phyloP scores from a whole-genome alignment of 92 coral and sea anemone species.

The Siderastrea radians region DNA sequence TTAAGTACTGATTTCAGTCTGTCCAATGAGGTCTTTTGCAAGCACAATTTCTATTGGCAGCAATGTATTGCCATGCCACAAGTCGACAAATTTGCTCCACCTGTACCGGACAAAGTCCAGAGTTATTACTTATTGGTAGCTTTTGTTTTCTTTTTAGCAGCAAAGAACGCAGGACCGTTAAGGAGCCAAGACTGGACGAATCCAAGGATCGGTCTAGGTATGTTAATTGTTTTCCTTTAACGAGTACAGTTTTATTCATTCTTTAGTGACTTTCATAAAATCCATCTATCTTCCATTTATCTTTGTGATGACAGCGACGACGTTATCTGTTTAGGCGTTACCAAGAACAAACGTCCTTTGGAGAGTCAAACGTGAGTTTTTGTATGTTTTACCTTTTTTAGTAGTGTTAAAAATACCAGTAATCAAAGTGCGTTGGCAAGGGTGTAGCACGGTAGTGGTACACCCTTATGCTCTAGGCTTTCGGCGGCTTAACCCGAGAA shows the following conservation, averaged over 20 bases:
- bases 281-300: too few species aligned
- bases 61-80: background rate
- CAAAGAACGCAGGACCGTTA: too few species aligned
- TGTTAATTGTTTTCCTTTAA: too few species aligned
- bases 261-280: too few species aligned
- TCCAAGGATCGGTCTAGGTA: too few species aligned
- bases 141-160: background rate
- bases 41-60: background rate
- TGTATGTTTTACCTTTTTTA: background rate
- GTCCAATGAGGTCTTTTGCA: constrained; percentile 1
- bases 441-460: background rate
- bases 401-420: background rate
- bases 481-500: background rate
- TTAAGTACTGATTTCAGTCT: constrained; percentile 2
- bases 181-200: too few species aligned
- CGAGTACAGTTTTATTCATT: too few species aligned
- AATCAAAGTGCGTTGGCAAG: background rate
- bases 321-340: constrained; percentile 7
- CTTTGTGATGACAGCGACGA: background rate
- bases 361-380: constrained; percentile 1
- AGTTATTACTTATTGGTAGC: background rate
- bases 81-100: background rate
- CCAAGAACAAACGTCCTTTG: background rate
- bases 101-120: background rate
- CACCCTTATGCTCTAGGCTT: background rate